A percentile compares a stretch with the other conserved stretches of the same genome.
These are phyloP conservation scores for Rallus limicola DNA, from an alignment of 2,113 vertebrate species.

Conservation along the genomic window DNA sequence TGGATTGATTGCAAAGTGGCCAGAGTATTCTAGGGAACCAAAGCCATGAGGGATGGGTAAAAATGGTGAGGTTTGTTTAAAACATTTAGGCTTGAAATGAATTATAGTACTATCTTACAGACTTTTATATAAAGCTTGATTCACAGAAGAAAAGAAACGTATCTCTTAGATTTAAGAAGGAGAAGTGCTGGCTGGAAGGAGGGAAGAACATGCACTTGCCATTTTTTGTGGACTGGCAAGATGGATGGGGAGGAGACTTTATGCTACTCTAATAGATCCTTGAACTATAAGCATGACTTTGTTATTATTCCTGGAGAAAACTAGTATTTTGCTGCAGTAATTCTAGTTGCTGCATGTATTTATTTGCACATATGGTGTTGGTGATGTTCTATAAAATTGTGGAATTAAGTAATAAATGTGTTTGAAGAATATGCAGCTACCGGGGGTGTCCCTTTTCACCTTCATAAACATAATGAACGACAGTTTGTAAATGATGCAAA, in stretches of 20 bases:
- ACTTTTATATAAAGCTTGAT: neutral
- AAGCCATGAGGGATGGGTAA: neutral
- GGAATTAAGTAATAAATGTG: constrained; percentile 12
- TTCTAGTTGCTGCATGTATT: neutral
- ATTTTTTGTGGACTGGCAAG: neutral
- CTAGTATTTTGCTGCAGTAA: neutral
- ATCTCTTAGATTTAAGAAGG: neutral
- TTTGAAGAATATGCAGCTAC: constrained; percentile 45
- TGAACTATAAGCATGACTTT: neutral
- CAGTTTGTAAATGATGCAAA: constrained; percentile 69
- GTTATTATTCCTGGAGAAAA: neutral
- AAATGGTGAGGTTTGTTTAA: neutral
- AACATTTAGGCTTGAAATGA: neutral
- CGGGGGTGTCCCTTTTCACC: constrained; percentile 43
- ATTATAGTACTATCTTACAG: neutral
- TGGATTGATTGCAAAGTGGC: neutral
- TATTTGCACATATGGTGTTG: constrained; percentile 15
- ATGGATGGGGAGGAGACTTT: neutral
- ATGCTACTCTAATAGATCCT: neutral
- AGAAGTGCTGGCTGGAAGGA: neutral
- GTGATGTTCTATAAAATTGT: neutral
- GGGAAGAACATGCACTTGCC: neutral
- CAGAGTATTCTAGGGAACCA: neutral
- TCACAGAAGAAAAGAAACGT: neutral
- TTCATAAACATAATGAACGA: constrained; percentile 61